Conservation (phyloP, 2,888 invertebrate genomes). For the Apocheima hispidaria region DNA sequence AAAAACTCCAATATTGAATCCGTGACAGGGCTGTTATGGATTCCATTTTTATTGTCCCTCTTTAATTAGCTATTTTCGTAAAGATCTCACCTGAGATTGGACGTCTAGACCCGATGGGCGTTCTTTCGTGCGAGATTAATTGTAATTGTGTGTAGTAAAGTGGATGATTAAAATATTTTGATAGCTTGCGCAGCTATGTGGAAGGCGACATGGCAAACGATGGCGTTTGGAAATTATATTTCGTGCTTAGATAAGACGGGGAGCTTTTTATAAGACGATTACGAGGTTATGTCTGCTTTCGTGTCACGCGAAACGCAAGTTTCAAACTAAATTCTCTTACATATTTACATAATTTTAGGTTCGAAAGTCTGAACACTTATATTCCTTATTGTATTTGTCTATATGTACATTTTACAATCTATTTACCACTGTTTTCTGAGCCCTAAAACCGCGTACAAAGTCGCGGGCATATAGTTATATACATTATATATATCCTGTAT, state of each 20-base stretch:
- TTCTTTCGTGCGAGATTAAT: conserved; percentile 81
- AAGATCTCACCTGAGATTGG: conserved; percentile 79
- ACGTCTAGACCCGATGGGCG: conserved; percentile 69
- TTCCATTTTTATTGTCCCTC: conserved; percentile 77
- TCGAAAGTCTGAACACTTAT: not conserved
- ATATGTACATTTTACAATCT: not conserved
- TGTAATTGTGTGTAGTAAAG: conserved; percentile 74
- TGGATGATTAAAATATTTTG: conserved; percentile 74
- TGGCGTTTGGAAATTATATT: conserved; percentile 55
- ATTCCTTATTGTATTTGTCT: not conserved
- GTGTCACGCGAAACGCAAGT: conserved; percentile 34
- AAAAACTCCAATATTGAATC: not conserved
- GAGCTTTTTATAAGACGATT: conserved; percentile 48
- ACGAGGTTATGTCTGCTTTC: conserved; percentile 39
- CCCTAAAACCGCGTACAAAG: too few species aligned
- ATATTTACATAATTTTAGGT: not conserved
- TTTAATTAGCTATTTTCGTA: conserved; percentile 76
- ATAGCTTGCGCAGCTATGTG: conserved; percentile 54
- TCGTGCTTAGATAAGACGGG: conserved; percentile 62
- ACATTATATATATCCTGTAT: too few species aligned
- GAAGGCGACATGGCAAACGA: conserved; percentile 48
- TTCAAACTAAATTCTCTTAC: conserved; percentile 12
- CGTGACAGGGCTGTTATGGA: conserved; percentile 46
- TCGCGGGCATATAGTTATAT: too few species aligned
- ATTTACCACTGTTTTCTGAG: too few species aligned